Base-by-base conservation (phyloP, 2,797 vertebrate genomes). In the Crenuchus spilurus region DNA sequence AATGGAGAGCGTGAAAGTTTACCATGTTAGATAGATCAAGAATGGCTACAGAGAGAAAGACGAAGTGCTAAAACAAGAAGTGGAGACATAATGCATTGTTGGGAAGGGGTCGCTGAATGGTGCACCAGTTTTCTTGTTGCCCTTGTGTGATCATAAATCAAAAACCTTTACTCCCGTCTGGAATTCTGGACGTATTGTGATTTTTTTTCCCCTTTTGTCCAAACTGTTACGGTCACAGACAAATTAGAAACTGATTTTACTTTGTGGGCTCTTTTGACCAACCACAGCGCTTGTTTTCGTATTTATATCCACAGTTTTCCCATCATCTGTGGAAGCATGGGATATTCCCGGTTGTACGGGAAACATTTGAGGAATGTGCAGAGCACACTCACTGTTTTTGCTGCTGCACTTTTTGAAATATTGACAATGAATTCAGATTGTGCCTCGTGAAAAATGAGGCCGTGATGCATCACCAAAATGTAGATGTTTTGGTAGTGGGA, bases 1-100 rank as follows among this genome's bases (percentile, higher is more conserved):
- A 81, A 72, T 72, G 48, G 10, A 37, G 41, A 57, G 66, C 74
- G 67, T 80, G 71, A 79, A 76, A 77, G 80, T 69, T 16, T 66
- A 31, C 28, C 18, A 58, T 39, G 35, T 41, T 70, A 63, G 57
- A 55, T 39, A 70, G 41, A 62, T 39, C 52, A 65, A 28, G 46
- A 48, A 14, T 44, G 24, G 11, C 52, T 22, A 44, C 24, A 39
- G 55, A 24, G 49, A 55, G 60, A 42, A 39, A 35, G 62, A 70
- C 54, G 49, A 70, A 44, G 37, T 54, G 48, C 39, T 72, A 33
- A 30, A 9, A 33, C 58, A 74, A 61, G 63, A 65, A 62, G 41
- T 11, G 11, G 62, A 73, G 33, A 67, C 33, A 41, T 54, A 66
- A 67, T 57, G 16, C 61, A 67, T 67, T 69, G 55, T 58, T 64